phyloP scores from a whole-genome alignment of 2,888 invertebrate species.

The Philhelius pedissequus region DNA sequence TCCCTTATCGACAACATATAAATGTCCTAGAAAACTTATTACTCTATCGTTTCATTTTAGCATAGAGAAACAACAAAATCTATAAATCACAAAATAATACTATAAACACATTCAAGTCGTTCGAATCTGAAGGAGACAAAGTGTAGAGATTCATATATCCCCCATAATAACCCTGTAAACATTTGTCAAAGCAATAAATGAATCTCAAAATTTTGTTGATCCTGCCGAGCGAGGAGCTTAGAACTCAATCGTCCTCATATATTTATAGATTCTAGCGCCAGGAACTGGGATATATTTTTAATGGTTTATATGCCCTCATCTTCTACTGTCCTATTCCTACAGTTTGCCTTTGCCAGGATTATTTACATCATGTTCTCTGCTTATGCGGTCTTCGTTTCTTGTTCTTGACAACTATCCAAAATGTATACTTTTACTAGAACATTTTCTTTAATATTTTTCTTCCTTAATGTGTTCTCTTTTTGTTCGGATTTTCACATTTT shows the following conservation, averaged over 20 bases:
- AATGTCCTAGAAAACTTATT: conserved; percentile 18
- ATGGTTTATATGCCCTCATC: conserved; percentile 51
- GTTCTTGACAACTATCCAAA: conserved; percentile 39
- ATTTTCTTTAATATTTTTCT: conserved; percentile 27
- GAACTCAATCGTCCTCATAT: background rate
- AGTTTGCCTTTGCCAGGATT: conserved; percentile 23
- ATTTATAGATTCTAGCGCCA: background rate
- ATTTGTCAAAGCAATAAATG: conserved; percentile 58
- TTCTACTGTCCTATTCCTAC: background rate
- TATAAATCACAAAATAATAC: conserved; percentile 47
- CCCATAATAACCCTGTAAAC: conserved; percentile 54
- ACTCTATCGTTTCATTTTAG: conserved; percentile 15
- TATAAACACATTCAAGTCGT: background rate
- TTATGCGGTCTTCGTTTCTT: conserved; percentile 16
- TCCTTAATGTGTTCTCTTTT: conserved; percentile 15
- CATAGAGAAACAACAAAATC: conserved; percentile 31
- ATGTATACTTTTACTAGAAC: conserved; percentile 18
- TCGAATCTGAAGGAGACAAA: background rate
- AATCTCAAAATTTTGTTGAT: conserved; percentile 56
- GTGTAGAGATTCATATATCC: background rate
- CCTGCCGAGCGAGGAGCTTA: background rate
- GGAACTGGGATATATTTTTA: conserved; percentile 29
- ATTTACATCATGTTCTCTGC: conserved; percentile 50
- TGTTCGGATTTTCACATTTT: background rate
- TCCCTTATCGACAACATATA: conserved; percentile 8